A percentile compares a stretch with the other conserved stretches of the same genome.
Conservation (phyloP, 2,113 vertebrate genomes). For the Monarcha castaneiventris region DNA sequence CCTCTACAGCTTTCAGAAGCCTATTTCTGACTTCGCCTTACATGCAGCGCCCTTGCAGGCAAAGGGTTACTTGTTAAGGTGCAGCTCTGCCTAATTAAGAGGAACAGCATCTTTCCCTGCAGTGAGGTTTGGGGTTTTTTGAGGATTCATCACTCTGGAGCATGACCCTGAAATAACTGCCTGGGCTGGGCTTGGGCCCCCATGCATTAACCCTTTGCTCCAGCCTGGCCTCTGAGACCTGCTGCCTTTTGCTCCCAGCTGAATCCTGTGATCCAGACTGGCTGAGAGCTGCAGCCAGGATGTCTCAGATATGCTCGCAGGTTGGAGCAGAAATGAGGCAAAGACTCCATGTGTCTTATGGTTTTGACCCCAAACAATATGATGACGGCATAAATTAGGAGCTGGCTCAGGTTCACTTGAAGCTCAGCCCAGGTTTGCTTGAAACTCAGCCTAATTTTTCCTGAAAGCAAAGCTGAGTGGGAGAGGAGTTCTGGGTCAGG, state of each 20-base stretch:
- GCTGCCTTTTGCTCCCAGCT: neutral
- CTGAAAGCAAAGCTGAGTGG: constrained; percentile 30
- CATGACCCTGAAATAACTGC: neutral
- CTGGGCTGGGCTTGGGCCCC: neutral
- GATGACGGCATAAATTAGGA: constrained; percentile 21
- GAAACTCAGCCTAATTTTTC: constrained; percentile 54
- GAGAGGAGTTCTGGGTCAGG: neutral
- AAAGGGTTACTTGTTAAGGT: neutral
- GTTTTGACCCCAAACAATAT: constrained; percentile 26
- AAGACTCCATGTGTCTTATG: neutral
- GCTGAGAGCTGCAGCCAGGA: neutral
- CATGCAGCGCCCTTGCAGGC: accelerated
- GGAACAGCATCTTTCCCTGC: neutral
- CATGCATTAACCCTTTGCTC: neutral
- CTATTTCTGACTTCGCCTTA: neutral
- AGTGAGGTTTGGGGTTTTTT: neutral
- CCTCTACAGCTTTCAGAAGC: neutral
- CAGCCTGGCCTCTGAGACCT: neutral
- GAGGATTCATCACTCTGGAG: neutral
- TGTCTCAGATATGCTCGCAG: constrained; percentile 6
- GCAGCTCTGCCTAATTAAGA: neutral
- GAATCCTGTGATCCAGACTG: neutral
- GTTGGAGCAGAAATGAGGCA: neutral
- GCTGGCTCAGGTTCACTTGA: constrained; percentile 52
- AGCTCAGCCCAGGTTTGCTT: constrained; percentile 46